Conservation (phyloP, 1,140 invertebrate genomes). For the Cydia amplana region DNA sequence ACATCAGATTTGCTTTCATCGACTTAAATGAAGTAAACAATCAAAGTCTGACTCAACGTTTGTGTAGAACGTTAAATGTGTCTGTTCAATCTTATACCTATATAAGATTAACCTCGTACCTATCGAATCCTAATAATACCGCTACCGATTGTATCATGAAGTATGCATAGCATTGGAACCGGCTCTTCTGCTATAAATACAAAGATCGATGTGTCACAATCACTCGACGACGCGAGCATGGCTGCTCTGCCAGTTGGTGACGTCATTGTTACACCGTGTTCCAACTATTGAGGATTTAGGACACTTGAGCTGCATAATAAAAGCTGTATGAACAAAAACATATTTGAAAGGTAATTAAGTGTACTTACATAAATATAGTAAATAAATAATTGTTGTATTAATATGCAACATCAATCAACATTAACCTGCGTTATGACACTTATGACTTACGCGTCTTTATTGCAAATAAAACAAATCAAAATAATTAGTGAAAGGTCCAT, state of each 20-base stretch:
- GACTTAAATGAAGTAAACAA: slow-evolving; percentile 24
- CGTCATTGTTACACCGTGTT: slow-evolving; percentile 26
- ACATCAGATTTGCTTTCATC: slow-evolving; percentile 25
- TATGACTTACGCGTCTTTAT: too few species aligned
- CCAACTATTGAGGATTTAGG: slow-evolving; percentile 22
- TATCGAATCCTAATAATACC: slow-evolving; percentile 6
- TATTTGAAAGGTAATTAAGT: too few species aligned
- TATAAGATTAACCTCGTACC: neutral
- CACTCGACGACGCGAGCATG: slow-evolving; percentile 16
- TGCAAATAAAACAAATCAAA: too few species aligned
- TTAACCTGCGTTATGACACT: too few species aligned
- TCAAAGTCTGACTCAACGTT: neutral
- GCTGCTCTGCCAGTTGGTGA: neutral
- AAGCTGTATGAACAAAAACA: neutral
- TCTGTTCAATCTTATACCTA: neutral
- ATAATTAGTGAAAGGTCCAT: too few species aligned
- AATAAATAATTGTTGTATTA: too few species aligned
- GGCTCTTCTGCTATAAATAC: slow-evolving; percentile 16
- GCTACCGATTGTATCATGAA: neutral
- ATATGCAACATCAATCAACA: too few species aligned
- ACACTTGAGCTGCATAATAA: neutral
- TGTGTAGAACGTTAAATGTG: neutral
- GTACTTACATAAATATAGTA: too few species aligned
- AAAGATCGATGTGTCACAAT: slow-evolving; percentile 30
- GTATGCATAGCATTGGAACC: slow-evolving; percentile 8